Percentiles rank a stretch among this genome's conserved stretches.
Conservation (phyloP, 2,888 invertebrate genomes). For the Euclidia mi region DNA sequence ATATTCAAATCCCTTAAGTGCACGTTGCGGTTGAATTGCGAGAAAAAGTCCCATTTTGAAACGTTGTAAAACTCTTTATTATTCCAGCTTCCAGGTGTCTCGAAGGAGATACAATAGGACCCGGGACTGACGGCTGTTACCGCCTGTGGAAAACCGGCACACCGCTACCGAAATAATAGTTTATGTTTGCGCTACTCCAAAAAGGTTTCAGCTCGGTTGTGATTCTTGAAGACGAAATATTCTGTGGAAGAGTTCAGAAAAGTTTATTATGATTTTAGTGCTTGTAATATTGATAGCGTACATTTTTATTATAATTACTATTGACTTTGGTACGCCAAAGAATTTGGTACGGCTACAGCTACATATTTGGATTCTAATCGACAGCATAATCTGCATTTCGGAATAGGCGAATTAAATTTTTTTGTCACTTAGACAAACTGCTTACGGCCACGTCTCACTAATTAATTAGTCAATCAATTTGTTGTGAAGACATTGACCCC, state of each 20-base stretch:
- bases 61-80: conserved; percentile 89
- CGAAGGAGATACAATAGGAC: conserved; percentile 77
- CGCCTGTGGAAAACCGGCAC: conserved; percentile 51
- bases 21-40: conserved; percentile 88
- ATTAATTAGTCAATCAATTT: too few species aligned
- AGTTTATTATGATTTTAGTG: too few species aligned
- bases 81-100: conserved; percentile 88
- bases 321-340: too few species aligned
- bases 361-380: too few species aligned
- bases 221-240: conserved; percentile 38
- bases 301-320: too few species aligned
- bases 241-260: conserved; percentile 11
- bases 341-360: too few species aligned
- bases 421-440: too few species aligned
- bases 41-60: conserved; percentile 88
- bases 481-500: too few species aligned
- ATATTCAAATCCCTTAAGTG: conserved; percentile 90
- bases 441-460: too few species aligned
- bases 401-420: too few species aligned
- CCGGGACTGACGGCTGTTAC: conserved; percentile 72
- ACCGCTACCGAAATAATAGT: conserved; percentile 68
- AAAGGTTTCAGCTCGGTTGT: conserved; percentile 50
- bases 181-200: conserved; percentile 57
- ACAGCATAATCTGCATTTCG: too few species aligned
- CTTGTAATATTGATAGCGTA: too few species aligned